Evolutionary conservation across 1,140 invertebrate species (phyloP).

Genomic region (Myzus persicae): DNA sequence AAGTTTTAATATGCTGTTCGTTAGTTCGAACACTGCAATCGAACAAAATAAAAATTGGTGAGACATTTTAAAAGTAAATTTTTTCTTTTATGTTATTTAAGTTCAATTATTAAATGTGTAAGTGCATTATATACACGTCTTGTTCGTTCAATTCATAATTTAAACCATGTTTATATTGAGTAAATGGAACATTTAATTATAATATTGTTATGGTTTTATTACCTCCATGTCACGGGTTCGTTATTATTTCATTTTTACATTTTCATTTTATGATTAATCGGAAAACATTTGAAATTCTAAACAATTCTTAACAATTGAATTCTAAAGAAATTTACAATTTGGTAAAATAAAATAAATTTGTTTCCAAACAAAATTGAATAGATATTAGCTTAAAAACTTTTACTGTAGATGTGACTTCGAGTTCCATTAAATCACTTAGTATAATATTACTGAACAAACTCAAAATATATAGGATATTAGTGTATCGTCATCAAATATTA

Average conservation of each 20-base stretch:
- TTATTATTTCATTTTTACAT: not conserved
- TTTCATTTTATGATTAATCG: not conserved
- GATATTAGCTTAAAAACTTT: not conserved
- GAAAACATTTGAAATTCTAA: no score
- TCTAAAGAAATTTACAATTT: not conserved
- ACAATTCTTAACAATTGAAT: no score
- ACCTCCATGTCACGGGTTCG: not conserved
- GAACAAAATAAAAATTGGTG: conserved; percentile 41
- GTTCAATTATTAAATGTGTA: not conserved
- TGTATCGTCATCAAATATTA: not conserved
- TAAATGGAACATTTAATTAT: not conserved
- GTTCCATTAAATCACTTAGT: not conserved
- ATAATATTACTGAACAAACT: not conserved
- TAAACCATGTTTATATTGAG: not conserved
- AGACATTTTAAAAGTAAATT: not conserved
- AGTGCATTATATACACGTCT: not conserved
- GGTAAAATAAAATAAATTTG: not conserved
- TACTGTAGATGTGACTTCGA: not conserved
- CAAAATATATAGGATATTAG: not conserved
- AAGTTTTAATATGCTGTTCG: not conserved
- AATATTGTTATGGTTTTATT: not conserved
- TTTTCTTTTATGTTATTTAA: not conserved
- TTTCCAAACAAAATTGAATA: not conserved
- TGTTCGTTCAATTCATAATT: not conserved
- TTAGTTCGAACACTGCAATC: not conserved